Percentiles rank a stretch among this genome's conserved stretches.
These are phyloP conservation scores for Mesoligia furuncula DNA, from an alignment of 2,888 invertebrate genomes.

Conservation along the genomic window DNA sequence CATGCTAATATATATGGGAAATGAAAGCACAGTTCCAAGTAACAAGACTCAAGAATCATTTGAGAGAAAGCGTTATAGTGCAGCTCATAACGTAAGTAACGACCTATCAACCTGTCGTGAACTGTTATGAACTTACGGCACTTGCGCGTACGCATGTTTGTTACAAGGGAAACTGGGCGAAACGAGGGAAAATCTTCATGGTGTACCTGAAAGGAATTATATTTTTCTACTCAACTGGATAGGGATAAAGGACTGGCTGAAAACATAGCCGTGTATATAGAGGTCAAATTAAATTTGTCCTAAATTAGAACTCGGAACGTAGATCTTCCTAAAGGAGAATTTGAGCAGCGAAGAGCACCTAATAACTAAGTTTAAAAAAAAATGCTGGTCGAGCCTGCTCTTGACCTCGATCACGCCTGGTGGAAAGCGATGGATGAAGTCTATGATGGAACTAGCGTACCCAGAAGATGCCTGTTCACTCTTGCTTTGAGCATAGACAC, in stretches of 20 bases:
- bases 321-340: too few species aligned
- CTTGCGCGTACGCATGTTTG: constrained; percentile 39
- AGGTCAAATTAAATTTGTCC: not conserved
- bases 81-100: constrained; percentile 26
- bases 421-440: too few species aligned
- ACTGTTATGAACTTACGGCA: constrained; percentile 60
- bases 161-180: constrained; percentile 40
- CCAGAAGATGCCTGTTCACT: too few species aligned
- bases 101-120: constrained; percentile 51
- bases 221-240: not conserved
- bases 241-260: not conserved
- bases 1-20: constrained; percentile 38
- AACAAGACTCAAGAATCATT: constrained; percentile 19
- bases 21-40: constrained; percentile 45
- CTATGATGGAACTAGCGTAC: too few species aligned
- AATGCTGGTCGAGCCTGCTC: too few species aligned
- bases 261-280: not conserved
- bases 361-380: too few species aligned
- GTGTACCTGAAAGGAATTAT: not conserved
- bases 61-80: constrained; percentile 50
- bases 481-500: too few species aligned
- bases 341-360: too few species aligned
- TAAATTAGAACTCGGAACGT: too few species aligned
- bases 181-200: constrained; percentile 4
- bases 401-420: too few species aligned